Conservation (phyloP, 2,888 invertebrate genomes). For the Patella depressa region DNA sequence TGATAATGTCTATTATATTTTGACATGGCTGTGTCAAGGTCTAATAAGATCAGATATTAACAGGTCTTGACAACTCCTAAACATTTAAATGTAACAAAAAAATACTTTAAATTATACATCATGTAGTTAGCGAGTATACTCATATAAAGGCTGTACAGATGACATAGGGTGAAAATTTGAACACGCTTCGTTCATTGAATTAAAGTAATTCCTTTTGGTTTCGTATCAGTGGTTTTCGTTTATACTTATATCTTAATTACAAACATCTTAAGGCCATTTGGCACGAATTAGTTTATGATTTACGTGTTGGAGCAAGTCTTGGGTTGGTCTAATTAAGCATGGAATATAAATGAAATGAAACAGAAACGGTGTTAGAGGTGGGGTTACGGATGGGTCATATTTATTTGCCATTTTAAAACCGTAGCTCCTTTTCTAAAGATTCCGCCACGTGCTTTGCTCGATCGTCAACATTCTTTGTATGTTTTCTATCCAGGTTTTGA, state of each 20-base stretch:
- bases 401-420: background rate
- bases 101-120: no score
- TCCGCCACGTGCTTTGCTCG: background rate
- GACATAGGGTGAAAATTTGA: no score
- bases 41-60: no score
- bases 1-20: no score
- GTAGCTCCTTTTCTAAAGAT: background rate
- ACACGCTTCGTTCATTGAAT: no score
- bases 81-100: no score
- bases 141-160: no score
- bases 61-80: no score
- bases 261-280: slow-evolving; percentile 8
- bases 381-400: slow-evolving; percentile 4
- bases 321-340: slow-evolving; percentile 1
- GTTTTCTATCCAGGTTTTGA: background rate
- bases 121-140: no score
- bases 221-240: background rate
- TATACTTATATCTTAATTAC: slow-evolving; percentile 11
- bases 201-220: background rate
- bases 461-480: slow-evolving; percentile 5
- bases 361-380: slow-evolving; percentile 3
- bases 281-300: background rate
- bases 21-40: no score
- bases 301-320: background rate
- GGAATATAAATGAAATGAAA: slow-evolving; percentile 1